Evolutionary conservation across 2,113 vertebrate species (phyloP).

Genomic region (Paradoxurus hermaphroditus): DNA sequence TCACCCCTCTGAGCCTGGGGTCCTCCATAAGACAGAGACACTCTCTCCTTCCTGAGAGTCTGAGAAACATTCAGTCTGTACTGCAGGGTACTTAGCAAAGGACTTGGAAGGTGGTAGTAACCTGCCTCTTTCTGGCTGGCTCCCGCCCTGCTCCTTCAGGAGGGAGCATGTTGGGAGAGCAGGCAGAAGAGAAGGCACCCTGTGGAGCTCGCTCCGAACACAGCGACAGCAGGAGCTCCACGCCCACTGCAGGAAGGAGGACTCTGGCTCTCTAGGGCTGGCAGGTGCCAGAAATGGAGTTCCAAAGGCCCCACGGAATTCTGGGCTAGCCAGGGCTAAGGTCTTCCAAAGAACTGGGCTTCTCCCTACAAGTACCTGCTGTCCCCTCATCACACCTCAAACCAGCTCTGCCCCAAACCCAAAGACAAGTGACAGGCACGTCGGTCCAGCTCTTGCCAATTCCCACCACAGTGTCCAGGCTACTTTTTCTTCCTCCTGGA

Average conservation of each 20-base stretch:
- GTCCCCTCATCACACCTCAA: not conserved
- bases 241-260: not conserved
- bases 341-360: not conserved
- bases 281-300: not conserved
- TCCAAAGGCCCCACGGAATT: not conserved
- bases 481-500: not conserved
- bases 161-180: not conserved
- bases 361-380: not conserved
- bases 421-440: not conserved
- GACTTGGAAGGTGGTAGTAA: not conserved
- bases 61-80: not conserved
- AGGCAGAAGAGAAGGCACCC: not conserved
- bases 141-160: constrained; percentile 12
- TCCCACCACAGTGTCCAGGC: not conserved
- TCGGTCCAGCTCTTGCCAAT: not conserved
- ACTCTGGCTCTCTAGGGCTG: not conserved
- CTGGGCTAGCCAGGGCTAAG: not conserved
- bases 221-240: not conserved
- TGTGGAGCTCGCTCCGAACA: not conserved
- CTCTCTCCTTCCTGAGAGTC: not conserved
- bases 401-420: not conserved
- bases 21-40: not conserved
- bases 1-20: not conserved
- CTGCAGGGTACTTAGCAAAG: not conserved
- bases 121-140: not conserved